Percentiles rank a stretch among this genome's conserved stretches.
phyloP scores from a whole-genome alignment of 2,113 vertebrate species.

The Silurus asotus region DNA sequence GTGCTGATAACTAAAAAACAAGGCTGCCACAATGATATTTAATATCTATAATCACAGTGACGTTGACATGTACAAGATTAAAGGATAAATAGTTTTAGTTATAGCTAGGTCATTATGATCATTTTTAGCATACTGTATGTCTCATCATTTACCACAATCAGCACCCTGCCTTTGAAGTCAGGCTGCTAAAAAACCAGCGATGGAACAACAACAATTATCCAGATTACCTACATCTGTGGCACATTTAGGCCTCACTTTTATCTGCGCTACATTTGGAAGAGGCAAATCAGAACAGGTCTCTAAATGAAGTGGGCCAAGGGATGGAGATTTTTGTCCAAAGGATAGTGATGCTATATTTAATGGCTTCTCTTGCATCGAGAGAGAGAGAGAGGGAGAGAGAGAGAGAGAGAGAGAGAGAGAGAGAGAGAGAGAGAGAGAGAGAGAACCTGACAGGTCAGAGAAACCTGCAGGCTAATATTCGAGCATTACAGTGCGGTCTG shows the following conservation, averaged over 20 bases:
- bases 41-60: constrained; percentile 26
- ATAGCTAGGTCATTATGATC: constrained; percentile 34
- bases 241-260: constrained; percentile 38
- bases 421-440: too few relatives aligned
- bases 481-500: constrained; percentile 20
- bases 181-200: constrained; percentile 34
- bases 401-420: too few relatives aligned
- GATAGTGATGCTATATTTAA: constrained; percentile 30
- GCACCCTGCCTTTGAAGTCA: constrained; percentile 35
- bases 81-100: constrained; percentile 41
- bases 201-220: constrained; percentile 48
- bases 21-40: neutral
- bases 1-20: neutral
- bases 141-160: constrained; percentile 39
- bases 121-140: constrained; percentile 7
- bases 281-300: constrained; percentile 30
- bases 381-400: neutral
- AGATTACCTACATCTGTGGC: constrained; percentile 43
- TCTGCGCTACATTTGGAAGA: constrained; percentile 20
- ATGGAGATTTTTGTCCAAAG: constrained; percentile 36
- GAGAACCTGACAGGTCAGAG: constrained; percentile 35
- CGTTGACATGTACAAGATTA: constrained; percentile 27
- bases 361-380: constrained; percentile 12
- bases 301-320: constrained; percentile 29
- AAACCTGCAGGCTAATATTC: constrained; percentile 34